A percentile compares a stretch with the other conserved stretches of the same genome.
Evolutionary conservation across 1,140 invertebrate species (phyloP).

Genomic region (Neodiprion pinetum): DNA sequence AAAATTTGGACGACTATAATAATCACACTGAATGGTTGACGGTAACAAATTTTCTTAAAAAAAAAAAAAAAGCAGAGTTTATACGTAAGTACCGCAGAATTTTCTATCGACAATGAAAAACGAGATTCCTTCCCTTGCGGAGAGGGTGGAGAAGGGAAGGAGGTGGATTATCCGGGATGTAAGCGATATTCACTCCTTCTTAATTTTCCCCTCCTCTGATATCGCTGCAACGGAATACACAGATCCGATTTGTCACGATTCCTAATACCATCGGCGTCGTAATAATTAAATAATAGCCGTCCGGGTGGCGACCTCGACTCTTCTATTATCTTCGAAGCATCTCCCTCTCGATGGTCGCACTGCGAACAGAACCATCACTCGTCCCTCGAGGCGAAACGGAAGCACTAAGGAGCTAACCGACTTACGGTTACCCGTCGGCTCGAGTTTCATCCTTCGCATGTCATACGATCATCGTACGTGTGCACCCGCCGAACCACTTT

Average conservation of each 20-base stretch:
- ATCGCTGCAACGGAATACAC: background rate
- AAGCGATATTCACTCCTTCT: too few species aligned
- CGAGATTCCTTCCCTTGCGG: too few species aligned
- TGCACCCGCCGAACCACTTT: background rate
- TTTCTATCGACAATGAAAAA: too few species aligned
- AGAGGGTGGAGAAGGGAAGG: too few species aligned
- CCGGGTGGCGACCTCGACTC: conserved; percentile 33
- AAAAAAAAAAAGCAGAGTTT: too few species aligned
- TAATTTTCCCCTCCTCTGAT: too few species aligned
- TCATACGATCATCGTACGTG: conserved; percentile 4
- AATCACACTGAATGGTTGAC: too few species aligned
- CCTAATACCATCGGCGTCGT: conserved; percentile 55
- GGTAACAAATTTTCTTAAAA: too few species aligned
- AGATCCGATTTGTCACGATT: conserved; percentile 62
- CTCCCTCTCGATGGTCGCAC: background rate
- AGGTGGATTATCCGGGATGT: too few species aligned
- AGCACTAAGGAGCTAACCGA: conserved; percentile 60
- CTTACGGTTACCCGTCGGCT: conserved; percentile 37
- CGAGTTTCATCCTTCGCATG: conserved; percentile 1
- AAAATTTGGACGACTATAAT: too few species aligned
- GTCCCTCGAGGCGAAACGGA: conserved; percentile 48
- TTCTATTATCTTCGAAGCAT: background rate
- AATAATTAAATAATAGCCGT: conserved; percentile 60
- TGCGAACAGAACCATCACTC: conserved; percentile 40
- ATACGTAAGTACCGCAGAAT: too few species aligned